Percentiles rank a stretch among this genome's conserved stretches.
Conservation (phyloP, 2,113 vertebrate species). For the Pteropus alecto region DNA sequence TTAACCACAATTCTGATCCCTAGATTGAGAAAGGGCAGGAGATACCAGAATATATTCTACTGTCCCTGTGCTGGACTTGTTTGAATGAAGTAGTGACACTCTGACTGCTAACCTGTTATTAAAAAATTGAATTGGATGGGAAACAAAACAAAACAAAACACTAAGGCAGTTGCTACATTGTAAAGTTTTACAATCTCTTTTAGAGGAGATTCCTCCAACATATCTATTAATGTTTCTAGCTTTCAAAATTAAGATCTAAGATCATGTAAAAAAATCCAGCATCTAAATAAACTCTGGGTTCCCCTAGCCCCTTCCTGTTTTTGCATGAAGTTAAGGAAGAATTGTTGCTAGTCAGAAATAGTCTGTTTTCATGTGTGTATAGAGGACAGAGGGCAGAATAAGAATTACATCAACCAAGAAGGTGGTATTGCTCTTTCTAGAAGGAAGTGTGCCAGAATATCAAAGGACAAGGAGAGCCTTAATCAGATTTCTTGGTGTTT, state of each 20-base stretch:
- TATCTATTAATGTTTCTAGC: not conserved
- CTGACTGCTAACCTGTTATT: not conserved
- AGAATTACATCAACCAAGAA: not conserved
- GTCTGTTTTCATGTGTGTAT: not conserved
- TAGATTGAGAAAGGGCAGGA: not conserved
- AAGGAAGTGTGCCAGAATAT: not conserved
- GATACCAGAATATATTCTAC: not conserved
- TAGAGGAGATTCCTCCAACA: not conserved
- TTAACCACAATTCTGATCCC: not conserved
- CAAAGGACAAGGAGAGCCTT: not conserved
- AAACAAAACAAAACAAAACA: not conserved
- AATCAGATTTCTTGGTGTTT: not conserved
- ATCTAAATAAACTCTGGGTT: not conserved
- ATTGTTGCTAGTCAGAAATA: not conserved
- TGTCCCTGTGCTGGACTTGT: not conserved
- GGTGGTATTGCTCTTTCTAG: not conserved
- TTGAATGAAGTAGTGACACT: not conserved
- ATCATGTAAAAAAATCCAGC: not conserved
- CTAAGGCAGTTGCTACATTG: not conserved
- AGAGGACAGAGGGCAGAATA: not conserved
- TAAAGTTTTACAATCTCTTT: not conserved
- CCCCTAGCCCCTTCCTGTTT: not conserved
- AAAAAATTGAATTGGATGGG: not conserved
- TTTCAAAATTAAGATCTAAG: constrained; percentile 8
- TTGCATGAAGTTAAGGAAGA: not conserved